Conservation (phyloP, 2,888 invertebrate genomes). For the Teinopalpus imperialis region DNA sequence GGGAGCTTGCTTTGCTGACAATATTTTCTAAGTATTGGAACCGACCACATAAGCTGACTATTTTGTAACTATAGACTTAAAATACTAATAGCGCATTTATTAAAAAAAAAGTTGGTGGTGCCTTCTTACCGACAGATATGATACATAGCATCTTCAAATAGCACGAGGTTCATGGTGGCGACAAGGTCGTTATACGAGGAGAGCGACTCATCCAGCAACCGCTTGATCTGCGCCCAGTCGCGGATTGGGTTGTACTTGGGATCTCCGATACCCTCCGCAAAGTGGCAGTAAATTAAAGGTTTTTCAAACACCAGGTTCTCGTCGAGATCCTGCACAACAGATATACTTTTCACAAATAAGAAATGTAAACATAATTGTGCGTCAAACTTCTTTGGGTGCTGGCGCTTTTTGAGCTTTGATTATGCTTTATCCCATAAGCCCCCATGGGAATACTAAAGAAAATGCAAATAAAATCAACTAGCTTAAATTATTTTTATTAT, state of each 20-base stretch:
- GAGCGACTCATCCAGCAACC: conserved; percentile 90
- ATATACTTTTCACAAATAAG: no score
- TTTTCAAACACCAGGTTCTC: conserved; percentile 86
- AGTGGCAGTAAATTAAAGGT: conserved; percentile 95
- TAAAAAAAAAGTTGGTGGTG: not conserved
- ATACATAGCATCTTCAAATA: conserved; percentile 97
- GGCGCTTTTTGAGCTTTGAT: no score
- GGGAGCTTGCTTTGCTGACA: no score
- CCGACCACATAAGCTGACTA: no score
- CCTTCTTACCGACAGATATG: conserved; percentile 88
- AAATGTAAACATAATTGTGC: not conserved
- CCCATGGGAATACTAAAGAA: no score
- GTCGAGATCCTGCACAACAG: conserved; percentile 82
- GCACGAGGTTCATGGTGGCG: conserved; percentile 95
- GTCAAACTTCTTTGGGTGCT: no score
- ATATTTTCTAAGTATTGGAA: no score
- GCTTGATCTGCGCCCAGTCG: conserved; percentile 86
- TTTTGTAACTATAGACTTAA: no score
- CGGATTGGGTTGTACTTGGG: conserved; percentile 93
- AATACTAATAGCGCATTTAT: no score
- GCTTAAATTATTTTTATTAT: no score
- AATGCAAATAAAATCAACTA: no score
- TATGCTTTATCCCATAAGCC: no score
- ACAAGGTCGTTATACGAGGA: conserved; percentile 93
- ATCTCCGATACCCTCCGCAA: conserved; percentile 94